Evolutionary conservation across 2,797 vertebrate genomes (phyloP), one percentile per base, ranked within the genome.

Genomic region (Oreochromis grahami): DNA sequence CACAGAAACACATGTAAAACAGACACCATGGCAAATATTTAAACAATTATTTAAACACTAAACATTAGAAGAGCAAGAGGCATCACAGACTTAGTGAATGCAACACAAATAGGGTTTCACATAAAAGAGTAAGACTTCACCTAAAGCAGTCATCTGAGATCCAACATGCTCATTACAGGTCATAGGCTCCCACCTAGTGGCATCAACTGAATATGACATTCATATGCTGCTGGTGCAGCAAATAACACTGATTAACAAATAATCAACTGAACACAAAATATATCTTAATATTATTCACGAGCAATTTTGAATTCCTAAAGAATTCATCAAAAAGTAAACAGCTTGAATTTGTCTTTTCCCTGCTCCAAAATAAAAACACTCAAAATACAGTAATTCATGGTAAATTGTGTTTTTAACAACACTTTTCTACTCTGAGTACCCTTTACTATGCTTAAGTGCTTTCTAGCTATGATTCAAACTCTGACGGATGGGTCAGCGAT

Each of bases 1-100:
- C 9, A 60, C 56, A 60, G 9, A 60, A 60, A 34, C 56, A 34
- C 29, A 19, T 0, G 29, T 0, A 60, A 60, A 60, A 60, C 56
- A 19, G 15, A 60, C 29, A 60, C 29, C 9, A 60, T 60, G 56
- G 15, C 29, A 32, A 32, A 10, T 58, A 58, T 58, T 32, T 58
- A 32, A 32, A 58, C 29, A 58, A 32, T 58, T 32, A 32, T 58
- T 58, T 58, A 58, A 55, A 32, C 15, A 58, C 17, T 34, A 60
- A 60, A 60, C 56, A 34, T 60, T 60, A 60, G 29, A 60, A 34
- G 29, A 60, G 29, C 56, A 34, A 60, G 17, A 60, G 56, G 5
- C 29, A 60, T 60, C 29, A 58, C 29, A 19, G 56, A 60, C 9
- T 60, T 34, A 34, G 17, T 19, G 29, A 19, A 60, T 60, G 56